These are phyloP conservation scores for Pterostichus niger DNA, from an alignment of 2,888 invertebrate species.

Conservation along the genomic window DNA sequence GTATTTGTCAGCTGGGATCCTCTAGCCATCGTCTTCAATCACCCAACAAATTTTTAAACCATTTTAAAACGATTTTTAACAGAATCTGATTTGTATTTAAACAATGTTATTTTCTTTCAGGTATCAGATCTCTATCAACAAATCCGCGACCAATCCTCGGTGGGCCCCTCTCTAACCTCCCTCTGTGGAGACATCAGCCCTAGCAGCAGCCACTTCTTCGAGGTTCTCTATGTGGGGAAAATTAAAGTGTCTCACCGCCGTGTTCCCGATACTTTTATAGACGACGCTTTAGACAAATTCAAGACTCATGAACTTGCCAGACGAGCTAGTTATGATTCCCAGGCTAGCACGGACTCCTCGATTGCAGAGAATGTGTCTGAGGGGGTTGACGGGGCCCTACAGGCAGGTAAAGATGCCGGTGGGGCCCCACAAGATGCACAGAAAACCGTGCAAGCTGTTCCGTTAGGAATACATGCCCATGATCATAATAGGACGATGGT, in stretches of 20 bases:
- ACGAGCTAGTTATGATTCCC: conserved; percentile 70
- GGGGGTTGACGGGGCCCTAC: not conserved
- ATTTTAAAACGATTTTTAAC: too few species aligned
- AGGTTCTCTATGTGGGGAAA: conserved; percentile 95
- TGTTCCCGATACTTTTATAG: conserved; percentile 92
- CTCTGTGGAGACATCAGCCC: conserved; percentile 89
- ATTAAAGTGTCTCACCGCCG: conserved; percentile 93
- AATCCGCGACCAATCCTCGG: conserved; percentile 83
- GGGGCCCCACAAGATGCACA: not conserved
- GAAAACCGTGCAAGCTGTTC: too few species aligned
- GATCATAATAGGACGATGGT: conserved; percentile 97
- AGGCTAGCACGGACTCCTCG: conserved; percentile 68
- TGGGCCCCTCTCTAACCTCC: conserved; percentile 80
- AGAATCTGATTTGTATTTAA: conserved; percentile 5
- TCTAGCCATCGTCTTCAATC: too few species aligned
- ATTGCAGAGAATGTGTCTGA: not conserved
- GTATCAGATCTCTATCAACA: conserved; percentile 86
- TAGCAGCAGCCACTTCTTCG: conserved; percentile 93
- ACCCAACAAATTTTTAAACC: too few species aligned
- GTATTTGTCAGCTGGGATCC: too few species aligned
- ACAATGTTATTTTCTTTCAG: conserved; percentile 77
- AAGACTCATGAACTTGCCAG: conserved; percentile 86
- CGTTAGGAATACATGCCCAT: conserved; percentile 68
- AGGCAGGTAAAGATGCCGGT: not conserved
- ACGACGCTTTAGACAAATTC: conserved; percentile 93